Percentiles rank a stretch among this genome's conserved stretches.
Evolutionary conservation across 2,113 vertebrate species (phyloP).

Genomic region (Mystacornis crossleyi): DNA sequence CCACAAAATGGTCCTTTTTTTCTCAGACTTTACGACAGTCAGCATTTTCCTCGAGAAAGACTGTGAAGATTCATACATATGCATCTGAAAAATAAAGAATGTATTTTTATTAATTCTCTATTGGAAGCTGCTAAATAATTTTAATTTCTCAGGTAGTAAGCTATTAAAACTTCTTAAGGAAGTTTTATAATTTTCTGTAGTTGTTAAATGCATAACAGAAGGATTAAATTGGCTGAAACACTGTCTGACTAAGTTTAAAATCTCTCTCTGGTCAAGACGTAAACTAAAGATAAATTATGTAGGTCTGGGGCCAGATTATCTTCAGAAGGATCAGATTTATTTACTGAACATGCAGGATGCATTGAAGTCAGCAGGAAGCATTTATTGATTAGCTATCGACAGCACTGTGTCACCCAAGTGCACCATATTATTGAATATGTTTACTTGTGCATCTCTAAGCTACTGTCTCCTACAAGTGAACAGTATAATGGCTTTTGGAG

Average conservation of each 20-base stretch:
- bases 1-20: not conserved
- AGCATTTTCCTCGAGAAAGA: not conserved
- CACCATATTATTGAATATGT: slow-evolving; percentile 79
- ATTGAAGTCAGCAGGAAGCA: slow-evolving; percentile 82
- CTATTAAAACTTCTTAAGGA: not conserved
- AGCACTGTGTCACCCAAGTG: slow-evolving; percentile 69
- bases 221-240: not conserved
- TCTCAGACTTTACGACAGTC: not conserved
- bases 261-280: not conserved
- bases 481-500: slow-evolving; percentile 75
- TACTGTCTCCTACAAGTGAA: slow-evolving; percentile 80
- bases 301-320: not conserved
- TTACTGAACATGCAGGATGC: slow-evolving; percentile 54
- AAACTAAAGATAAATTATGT: not conserved
- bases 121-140: not conserved
- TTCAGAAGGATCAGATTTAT: slow-evolving; percentile 36
- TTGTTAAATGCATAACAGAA: not conserved
- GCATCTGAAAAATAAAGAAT: not conserved
- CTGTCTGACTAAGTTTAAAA: not conserved
- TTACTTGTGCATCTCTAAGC: slow-evolving; percentile 59
- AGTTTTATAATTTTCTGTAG: not conserved
- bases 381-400: slow-evolving; percentile 84
- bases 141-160: not conserved
- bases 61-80: not conserved
- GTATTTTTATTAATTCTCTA: not conserved